Percentiles rank a stretch among this genome's conserved stretches.
phyloP scores from a whole-genome alignment of 2,113 vertebrate species.

The Charadrius vociferus region DNA sequence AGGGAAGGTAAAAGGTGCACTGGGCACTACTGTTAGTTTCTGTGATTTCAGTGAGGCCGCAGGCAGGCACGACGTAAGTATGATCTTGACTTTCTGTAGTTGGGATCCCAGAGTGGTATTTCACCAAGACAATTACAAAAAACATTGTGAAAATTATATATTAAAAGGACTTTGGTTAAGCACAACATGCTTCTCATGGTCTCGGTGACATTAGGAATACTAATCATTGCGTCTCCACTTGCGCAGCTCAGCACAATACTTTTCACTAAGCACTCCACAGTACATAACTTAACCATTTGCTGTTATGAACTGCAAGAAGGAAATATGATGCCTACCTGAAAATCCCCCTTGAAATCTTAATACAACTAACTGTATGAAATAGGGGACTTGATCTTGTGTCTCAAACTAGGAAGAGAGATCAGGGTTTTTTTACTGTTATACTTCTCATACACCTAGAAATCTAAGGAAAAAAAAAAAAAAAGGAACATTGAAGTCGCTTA shows the following conservation, averaged over 20 bases:
- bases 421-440: background rate
- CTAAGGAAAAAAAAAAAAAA: background rate
- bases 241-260: background rate
- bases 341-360: background rate
- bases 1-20: background rate
- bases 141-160: fast-evolving
- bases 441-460: background rate
- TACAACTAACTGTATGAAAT: background rate
- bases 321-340: background rate
- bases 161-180: background rate
- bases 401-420: background rate
- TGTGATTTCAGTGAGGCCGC: background rate
- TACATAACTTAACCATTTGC: background rate
- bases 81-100: background rate
- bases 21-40: background rate
- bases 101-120: background rate
- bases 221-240: background rate
- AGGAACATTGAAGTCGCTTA: background rate
- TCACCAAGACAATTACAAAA: background rate
- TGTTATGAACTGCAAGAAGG: background rate
- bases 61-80: background rate
- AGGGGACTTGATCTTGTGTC: background rate
- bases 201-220: background rate
- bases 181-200: background rate
- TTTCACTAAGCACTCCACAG: background rate